A percentile compares a stretch with the other conserved stretches of the same genome.
Conservation (phyloP, 2,888 invertebrate genomes). For the Oithona nana region DNA sequence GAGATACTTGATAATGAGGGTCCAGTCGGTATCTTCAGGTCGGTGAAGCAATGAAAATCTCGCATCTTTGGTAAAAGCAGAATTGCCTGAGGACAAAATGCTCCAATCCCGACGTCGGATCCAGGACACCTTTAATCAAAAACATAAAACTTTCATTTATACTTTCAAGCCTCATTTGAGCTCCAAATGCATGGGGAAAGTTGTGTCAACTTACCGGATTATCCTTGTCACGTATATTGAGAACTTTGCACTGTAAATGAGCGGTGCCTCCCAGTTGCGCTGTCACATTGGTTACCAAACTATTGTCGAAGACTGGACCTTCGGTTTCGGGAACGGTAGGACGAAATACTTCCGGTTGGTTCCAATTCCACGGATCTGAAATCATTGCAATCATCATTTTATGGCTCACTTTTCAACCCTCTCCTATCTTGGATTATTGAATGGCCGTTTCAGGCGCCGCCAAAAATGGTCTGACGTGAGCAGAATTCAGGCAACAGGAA, state of each 20-base stretch:
- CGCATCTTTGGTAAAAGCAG: slow-evolving; percentile 1
- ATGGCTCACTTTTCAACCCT: too few species aligned
- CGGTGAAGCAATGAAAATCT: not conserved
- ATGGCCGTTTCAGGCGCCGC: too few species aligned
- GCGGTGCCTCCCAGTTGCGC: slow-evolving; percentile 10
- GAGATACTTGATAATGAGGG: slow-evolving; percentile 3
- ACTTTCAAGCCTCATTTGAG: too few species aligned
- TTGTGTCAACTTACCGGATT: slow-evolving; percentile 1
- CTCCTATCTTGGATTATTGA: too few species aligned
- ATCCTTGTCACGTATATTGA: slow-evolving; percentile 8
- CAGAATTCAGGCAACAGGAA: too few species aligned
- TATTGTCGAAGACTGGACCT: slow-evolving; percentile 12
- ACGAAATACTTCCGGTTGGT: too few species aligned
- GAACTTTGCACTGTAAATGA: slow-evolving; percentile 13
- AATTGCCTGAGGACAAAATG: not conserved
- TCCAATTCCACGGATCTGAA: slow-evolving; percentile 9
- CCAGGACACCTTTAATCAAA: slow-evolving; percentile 9
- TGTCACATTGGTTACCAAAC: slow-evolving; percentile 11
- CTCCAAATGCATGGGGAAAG: not conserved
- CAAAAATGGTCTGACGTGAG: too few species aligned
- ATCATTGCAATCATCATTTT: too few species aligned
- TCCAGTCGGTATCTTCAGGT: not conserved
- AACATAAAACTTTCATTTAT: not conserved
- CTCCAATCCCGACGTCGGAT: slow-evolving; percentile 5
- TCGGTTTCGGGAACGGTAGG: not conserved